Percentiles rank a stretch among this genome's conserved stretches.
These are phyloP conservation scores for Antitype chi DNA, from an alignment of 2,888 invertebrate species.

Conservation along the genomic window DNA sequence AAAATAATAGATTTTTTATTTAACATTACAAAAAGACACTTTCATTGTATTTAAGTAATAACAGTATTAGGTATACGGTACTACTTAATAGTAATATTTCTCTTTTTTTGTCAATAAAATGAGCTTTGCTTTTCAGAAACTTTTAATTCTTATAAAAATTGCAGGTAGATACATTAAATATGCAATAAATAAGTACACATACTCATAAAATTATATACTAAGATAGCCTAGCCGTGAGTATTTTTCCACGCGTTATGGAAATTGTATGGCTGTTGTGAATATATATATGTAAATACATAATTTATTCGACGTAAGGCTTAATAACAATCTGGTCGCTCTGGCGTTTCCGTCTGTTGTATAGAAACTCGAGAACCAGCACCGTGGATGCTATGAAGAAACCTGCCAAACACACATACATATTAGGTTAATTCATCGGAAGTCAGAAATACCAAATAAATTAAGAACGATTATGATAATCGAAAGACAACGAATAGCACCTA, in stretches of 20 bases:
- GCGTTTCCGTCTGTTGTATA: slow-evolving; percentile 78
- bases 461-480: not conserved
- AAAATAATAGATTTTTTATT: too few species aligned
- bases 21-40: too few species aligned
- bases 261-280: slow-evolving; percentile 27
- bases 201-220: not conserved
- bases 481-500: not conserved
- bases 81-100: too few species aligned
- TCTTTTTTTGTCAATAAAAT: not conserved
- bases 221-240: slow-evolving; percentile 19
- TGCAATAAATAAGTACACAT: slow-evolving; percentile 7
- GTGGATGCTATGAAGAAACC: slow-evolving; percentile 82
- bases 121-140: not conserved
- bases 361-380: slow-evolving; percentile 82
- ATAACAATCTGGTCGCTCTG: slow-evolving; percentile 82
- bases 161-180: not conserved
- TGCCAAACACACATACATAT: slow-evolving; percentile 62
- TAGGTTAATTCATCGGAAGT: not conserved
- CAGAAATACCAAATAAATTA: too few species aligned
- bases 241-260: slow-evolving; percentile 55
- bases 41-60: too few species aligned
- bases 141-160: slow-evolving; percentile 19
- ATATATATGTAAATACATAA: slow-evolving; percentile 65
- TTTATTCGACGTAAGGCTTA: slow-evolving; percentile 87
- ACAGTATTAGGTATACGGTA: too few species aligned